These are phyloP conservation scores for Alosa sapidissima DNA, from an alignment of 2,797 vertebrate genomes.

Conservation along the genomic window DNA sequence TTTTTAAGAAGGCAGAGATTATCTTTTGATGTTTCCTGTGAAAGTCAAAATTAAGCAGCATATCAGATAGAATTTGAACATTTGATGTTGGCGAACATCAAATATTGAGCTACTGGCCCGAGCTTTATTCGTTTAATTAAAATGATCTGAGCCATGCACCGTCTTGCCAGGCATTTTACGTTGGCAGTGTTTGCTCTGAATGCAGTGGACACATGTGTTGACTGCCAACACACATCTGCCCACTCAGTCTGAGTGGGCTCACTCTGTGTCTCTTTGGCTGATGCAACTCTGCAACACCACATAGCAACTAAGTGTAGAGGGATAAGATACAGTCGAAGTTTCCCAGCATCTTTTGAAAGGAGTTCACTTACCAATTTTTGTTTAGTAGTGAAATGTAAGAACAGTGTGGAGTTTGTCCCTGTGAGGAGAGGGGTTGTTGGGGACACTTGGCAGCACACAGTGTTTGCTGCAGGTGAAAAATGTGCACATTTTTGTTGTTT, in stretches of 20 bases:
- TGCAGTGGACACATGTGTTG: slow-evolving; percentile 37
- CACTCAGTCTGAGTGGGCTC: slow-evolving; percentile 43
- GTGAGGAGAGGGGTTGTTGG: neutral
- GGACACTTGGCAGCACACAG: neutral
- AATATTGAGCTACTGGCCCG: slow-evolving; percentile 39
- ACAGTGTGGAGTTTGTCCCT: neutral
- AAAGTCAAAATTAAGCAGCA: slow-evolving; percentile 50
- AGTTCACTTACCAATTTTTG: neutral
- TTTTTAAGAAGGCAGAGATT: slow-evolving; percentile 43
- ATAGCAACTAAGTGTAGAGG: slow-evolving; percentile 47
- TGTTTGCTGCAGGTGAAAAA: neutral
- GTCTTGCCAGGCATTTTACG: slow-evolving; percentile 51
- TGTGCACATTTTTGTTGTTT: neutral
- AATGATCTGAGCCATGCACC: slow-evolving; percentile 53
- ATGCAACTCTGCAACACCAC: slow-evolving; percentile 51
- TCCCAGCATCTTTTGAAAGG: neutral
- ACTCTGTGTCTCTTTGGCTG: slow-evolving; percentile 50
- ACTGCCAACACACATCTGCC: slow-evolving; percentile 46
- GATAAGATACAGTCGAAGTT: slow-evolving; percentile 43
- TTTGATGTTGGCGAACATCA: slow-evolving; percentile 55
- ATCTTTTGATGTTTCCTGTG: slow-evolving; percentile 51
- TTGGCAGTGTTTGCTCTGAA: slow-evolving; percentile 31
- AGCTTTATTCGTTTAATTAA: slow-evolving; percentile 57
- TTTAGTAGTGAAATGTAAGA: neutral
- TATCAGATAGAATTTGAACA: slow-evolving; percentile 55